phyloP scores from a whole-genome alignment of 2,797 vertebrate species.

The Lepus townsendii region DNA sequence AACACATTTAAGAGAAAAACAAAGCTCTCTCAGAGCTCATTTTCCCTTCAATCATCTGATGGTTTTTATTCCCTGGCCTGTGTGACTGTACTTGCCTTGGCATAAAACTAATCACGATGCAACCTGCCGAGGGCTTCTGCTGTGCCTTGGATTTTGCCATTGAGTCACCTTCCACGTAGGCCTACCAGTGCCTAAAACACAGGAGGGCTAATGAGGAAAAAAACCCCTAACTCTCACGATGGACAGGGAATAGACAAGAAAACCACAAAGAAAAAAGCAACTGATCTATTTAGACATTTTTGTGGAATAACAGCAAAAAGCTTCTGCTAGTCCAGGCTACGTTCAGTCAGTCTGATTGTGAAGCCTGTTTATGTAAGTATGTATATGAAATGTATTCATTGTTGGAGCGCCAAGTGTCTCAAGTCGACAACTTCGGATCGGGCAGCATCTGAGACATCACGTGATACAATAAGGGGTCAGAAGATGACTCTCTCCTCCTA shows the following conservation, averaged over 20 bases:
- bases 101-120: not conserved
- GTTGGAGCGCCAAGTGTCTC: not conserved
- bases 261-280: not conserved
- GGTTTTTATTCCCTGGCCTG: not conserved
- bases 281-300: not conserved
- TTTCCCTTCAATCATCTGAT: constrained; percentile 36
- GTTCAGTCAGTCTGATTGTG: no score
- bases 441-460: not conserved
- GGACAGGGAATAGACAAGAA: not conserved
- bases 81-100: constrained; percentile 32
- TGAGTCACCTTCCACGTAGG: not conserved
- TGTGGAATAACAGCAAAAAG: not conserved
- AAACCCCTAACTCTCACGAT: not conserved
- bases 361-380: not conserved
- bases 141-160: not conserved
- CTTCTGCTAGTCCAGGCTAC: not conserved
- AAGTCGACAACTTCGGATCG: not conserved
- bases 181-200: not conserved
- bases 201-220: not conserved
- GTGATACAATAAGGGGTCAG: not conserved
- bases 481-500: not conserved
- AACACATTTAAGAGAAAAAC: constrained; percentile 42
- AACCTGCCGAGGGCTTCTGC: not conserved
- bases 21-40: constrained; percentile 2
- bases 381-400: not conserved